These are phyloP conservation scores for Dolomedes plantarius DNA, from an alignment of 2,888 invertebrate species.

Conservation along the genomic window DNA sequence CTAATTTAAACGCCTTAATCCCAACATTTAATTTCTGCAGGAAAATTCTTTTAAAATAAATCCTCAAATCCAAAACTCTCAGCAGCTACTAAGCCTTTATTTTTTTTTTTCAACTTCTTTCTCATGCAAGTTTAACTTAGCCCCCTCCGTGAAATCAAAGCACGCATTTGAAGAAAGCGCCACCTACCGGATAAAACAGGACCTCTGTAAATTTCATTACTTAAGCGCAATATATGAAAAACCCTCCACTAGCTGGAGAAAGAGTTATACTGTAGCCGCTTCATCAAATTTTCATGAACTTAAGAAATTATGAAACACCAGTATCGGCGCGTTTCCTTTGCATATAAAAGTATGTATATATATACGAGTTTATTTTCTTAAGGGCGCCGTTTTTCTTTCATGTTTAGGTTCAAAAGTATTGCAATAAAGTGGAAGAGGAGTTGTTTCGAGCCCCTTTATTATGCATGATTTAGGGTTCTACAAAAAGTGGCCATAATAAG, in stretches of 20 bases:
- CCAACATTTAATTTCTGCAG: too few relatives aligned
- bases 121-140: slow-evolving; percentile 1
- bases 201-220: slow-evolving; percentile 52
- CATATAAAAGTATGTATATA: neutral
- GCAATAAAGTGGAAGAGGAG: neutral
- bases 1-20: too few relatives aligned
- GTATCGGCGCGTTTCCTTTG: slow-evolving; percentile 3
- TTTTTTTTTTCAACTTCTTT: neutral
- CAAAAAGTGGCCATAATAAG: neutral
- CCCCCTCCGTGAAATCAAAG: neutral
- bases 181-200: neutral
- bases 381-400: neutral
- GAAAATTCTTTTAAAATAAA: too few relatives aligned
- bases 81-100: too few relatives aligned
- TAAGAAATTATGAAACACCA: neutral
- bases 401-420: neutral
- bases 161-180: neutral
- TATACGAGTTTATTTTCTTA: slow-evolving; percentile 1
- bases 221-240: slow-evolving; percentile 36
- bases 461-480: neutral
- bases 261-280: slow-evolving; percentile 26
- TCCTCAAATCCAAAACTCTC: too few relatives aligned
- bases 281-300: slow-evolving; percentile 60
- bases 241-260: neutral
- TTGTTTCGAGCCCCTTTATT: neutral